Conservation (phyloP, 1,140 invertebrate genomes). For the Caenorhabditis brenneri region DNA sequence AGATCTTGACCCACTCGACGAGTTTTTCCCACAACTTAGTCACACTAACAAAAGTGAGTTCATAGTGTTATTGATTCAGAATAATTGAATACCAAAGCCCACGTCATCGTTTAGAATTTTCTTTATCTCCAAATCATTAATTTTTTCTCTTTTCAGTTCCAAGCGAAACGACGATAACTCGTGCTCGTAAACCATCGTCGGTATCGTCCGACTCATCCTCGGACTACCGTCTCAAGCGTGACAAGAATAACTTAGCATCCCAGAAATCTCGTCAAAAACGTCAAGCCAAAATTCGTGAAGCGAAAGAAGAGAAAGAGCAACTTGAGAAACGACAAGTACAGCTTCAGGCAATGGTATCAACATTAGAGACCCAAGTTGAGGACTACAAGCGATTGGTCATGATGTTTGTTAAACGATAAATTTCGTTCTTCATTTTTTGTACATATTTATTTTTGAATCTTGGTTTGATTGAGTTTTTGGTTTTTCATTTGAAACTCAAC, state of each 20-base stretch:
- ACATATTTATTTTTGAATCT: background rate
- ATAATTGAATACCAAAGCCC: background rate
- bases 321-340: slow-evolving; percentile 42
- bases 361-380: slow-evolving; percentile 40
- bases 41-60: background rate
- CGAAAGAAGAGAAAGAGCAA: slow-evolving; percentile 15
- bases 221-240: slow-evolving; percentile 43
- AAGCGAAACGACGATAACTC: background rate
- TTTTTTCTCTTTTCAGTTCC: background rate
- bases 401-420: slow-evolving; percentile 42
- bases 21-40: slow-evolving; percentile 39
- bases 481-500: background rate
- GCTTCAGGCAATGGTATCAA: slow-evolving; percentile 29
- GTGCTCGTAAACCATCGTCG: background rate
- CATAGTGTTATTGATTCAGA: too few relatives aligned
- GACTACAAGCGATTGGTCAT: slow-evolving; percentile 49
- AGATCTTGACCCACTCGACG: slow-evolving; percentile 25
- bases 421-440: background rate
- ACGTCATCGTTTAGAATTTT: background rate
- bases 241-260: slow-evolving; percentile 47
- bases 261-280: slow-evolving; percentile 39
- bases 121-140: background rate
- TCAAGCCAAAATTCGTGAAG: slow-evolving; percentile 32
- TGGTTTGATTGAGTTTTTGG: background rate
- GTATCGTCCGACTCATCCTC: slow-evolving; percentile 16